Base-by-base conservation (phyloP, 2,797 vertebrate genomes). In the Taenioides sp. region DNA sequence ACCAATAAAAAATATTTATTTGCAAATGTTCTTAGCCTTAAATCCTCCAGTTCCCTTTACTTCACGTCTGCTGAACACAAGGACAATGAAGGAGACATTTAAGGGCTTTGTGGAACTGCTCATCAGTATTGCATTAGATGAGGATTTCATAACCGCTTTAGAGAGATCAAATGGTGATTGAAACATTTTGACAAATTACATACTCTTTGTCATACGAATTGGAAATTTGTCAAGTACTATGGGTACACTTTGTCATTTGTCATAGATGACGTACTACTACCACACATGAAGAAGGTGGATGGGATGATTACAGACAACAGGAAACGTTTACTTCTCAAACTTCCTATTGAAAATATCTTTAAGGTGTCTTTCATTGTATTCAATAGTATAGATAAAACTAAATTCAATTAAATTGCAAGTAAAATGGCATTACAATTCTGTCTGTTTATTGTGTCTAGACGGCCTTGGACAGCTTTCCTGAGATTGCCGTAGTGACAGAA, bases 31-130 rank as follows among this genome's bases (percentile, higher is more conserved):
- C 62, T 22, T 40, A 98, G 97, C 96, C 79, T 92, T 95, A 80
- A 94, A 92, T 59, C 91, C 95, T 77, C 89, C 96, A 11, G 90
- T 95, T 79, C 96, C 95, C 0, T 93, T 96, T 75, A 92, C 96
- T 64, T 93, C 96, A 62, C 96, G 96, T 2, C 94, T 97, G 85
- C 94, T 97, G 80, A 98, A 97, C 86, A 99, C 97, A 47, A 93
- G 97, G 88, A 97, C 96, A 70, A 99, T 97, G 97, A 99, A 98
- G 85, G 98, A 99, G 77, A 98, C 97, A 3, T 99, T 98, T 84
- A 98, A 91, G 90, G 97, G 96, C 93, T 99, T 97, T 66, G 94
- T 99, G 91, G 98, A 99, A 82, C 89, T 99, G 79, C 96, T 99
- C 49, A 94, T 98, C 87, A 95, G 96, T 78, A 86, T 97, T 74